Conservation (phyloP, 1,140 invertebrate genomes). For the Lasaia peninsularis region DNA sequence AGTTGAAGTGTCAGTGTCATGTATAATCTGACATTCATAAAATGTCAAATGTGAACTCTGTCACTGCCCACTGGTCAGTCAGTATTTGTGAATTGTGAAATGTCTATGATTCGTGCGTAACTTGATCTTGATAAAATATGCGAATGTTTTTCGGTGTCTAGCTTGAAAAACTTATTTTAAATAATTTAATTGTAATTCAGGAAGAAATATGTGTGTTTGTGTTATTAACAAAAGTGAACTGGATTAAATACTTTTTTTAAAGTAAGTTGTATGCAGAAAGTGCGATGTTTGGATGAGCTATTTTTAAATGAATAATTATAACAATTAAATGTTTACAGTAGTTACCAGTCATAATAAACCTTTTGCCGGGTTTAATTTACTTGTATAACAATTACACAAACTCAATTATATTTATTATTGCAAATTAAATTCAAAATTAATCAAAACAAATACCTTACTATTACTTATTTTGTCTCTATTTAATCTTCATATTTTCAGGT, state of each 20-base stretch:
- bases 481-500: slow-evolving; percentile 17
- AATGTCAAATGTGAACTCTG: too few relatives aligned
- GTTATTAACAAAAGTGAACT: background rate
- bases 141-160: background rate
- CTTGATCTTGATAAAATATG: background rate
- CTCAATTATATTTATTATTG: background rate
- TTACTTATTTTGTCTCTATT: too few relatives aligned
- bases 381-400: background rate
- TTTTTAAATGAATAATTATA: slow-evolving; percentile 19
- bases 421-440: too few relatives aligned
- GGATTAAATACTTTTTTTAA: background rate
- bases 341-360: background rate
- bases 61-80: too few relatives aligned
- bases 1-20: too few relatives aligned
- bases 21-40: too few relatives aligned
- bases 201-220: background rate
- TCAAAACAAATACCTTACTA: too few relatives aligned
- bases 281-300: slow-evolving; percentile 30
- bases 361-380: background rate
- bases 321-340: background rate
- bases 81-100: background rate
- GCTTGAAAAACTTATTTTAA: background rate
- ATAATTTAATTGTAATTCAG: background rate
- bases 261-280: background rate
- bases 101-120: background rate